A percentile compares a stretch with the other conserved stretches of the same genome.
Conservation (phyloP, 2,113 vertebrate genomes). For the Varanus salvator region DNA sequence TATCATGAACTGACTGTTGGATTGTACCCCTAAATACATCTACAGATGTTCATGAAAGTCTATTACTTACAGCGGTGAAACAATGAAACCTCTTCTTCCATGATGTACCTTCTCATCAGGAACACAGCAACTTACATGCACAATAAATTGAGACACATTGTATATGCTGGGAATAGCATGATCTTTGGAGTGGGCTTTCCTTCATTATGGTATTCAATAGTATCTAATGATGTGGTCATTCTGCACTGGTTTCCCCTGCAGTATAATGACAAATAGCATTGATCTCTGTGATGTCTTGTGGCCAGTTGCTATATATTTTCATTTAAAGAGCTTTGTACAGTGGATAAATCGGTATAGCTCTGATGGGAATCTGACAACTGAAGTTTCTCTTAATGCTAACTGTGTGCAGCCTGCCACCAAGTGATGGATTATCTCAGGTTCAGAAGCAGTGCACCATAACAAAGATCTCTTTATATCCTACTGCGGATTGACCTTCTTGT, state of each 20-base stretch:
- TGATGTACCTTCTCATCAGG: not conserved
- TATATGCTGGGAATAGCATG: not conserved
- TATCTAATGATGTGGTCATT: slow-evolving; percentile 35
- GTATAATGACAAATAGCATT: slow-evolving; percentile 45
- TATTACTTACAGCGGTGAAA: not conserved
- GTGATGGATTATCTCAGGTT: slow-evolving; percentile 66
- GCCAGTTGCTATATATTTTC: slow-evolving; percentile 44
- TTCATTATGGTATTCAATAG: slow-evolving; percentile 42
- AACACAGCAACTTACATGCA: not conserved
- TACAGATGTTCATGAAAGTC: not conserved
- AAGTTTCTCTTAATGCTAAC: slow-evolving; percentile 62
- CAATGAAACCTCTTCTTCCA: not conserved
- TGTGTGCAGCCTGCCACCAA: slow-evolving; percentile 58
- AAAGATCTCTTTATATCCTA: slow-evolving; percentile 9
- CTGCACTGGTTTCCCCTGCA: slow-evolving; percentile 17
- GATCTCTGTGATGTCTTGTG: slow-evolving; percentile 19
- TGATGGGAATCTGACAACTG: slow-evolving; percentile 63
- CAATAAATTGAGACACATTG: not conserved
- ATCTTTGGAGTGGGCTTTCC: slow-evolving; percentile 4
- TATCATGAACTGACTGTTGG: not conserved
- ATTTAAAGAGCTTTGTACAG: slow-evolving; percentile 48
- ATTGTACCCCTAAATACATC: not conserved
- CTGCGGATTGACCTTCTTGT: slow-evolving; percentile 33
- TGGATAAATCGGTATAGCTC: slow-evolving; percentile 50
- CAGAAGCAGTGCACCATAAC: slow-evolving; percentile 48